These are phyloP conservation scores for Centropus bengalensis DNA, from an alignment of 2,113 vertebrate species.

Conservation along the genomic window DNA sequence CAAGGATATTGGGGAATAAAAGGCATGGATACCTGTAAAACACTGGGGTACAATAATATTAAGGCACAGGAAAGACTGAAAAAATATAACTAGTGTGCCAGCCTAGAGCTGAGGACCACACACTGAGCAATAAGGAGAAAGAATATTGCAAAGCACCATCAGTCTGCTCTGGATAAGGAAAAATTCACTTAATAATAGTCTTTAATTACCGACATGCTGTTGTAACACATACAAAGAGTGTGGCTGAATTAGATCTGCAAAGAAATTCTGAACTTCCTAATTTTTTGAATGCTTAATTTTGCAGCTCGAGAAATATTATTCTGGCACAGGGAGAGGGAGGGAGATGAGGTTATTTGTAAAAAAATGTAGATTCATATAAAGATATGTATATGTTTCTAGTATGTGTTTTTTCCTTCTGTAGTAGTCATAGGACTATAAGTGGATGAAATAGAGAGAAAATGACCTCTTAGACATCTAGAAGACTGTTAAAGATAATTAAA, in stretches of 20 bases:
- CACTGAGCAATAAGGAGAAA: neutral
- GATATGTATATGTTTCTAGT: neutral
- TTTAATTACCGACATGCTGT: constrained; percentile 44
- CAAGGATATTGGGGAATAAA: neutral
- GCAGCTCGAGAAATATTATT: neutral
- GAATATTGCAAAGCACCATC: constrained; percentile 9
- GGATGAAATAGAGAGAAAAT: neutral
- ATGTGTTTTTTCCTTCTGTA: neutral
- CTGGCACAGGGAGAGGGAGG: neutral
- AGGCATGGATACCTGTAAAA: neutral
- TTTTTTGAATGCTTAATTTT: constrained; percentile 16
- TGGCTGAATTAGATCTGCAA: neutral
- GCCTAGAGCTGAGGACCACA: neutral
- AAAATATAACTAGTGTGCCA: neutral
- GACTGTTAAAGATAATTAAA: neutral
- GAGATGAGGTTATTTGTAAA: neutral
- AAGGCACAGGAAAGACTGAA: neutral
- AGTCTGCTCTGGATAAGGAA: constrained; percentile 20
- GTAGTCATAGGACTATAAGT: neutral
- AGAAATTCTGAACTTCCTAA: constrained; percentile 22
- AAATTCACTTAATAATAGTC: constrained; percentile 24
- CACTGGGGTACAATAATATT: neutral
- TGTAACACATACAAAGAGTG: neutral
- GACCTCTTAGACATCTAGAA: neutral
- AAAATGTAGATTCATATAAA: neutral